Evolutionary conservation across 1,140 invertebrate species (phyloP), one percentile per base, ranked within the genome.

Genomic region (Anoplophora glabripennis): DNA sequence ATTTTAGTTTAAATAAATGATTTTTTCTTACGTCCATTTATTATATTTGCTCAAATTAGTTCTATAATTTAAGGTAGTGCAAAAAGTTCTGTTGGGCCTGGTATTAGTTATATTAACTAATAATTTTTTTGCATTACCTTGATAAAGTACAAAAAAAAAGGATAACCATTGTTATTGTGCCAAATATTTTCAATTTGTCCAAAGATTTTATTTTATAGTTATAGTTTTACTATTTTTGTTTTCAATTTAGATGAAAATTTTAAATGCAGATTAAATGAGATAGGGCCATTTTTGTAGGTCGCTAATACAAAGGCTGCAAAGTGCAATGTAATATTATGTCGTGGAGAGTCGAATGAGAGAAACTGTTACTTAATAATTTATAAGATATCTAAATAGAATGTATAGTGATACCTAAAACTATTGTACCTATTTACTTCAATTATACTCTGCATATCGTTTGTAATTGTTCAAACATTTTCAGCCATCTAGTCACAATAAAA

Each of bases 401-500:
- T 38, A 45, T 46, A 56, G 69, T 68, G 63, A 62, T 68, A 64
- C 40, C 59, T 21, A 54, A 45, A 67, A 54, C 55, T 57, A 48
- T 60, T 65, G 69, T 71, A 72, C 68, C 67, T 69, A 67, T 66
- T 68, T 51, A 51, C 52, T 67, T 65, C 53, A 55, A 72, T 66
- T 70, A 70, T 74, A 75, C 72, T 72, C 71, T 73, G 67, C 69
- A 74, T 74, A 74, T 75, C 71, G 72, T 74, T 74, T 75, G 68
- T 75, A 75, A 70, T 64, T 71, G 68, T 71, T 73, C 61, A 62
- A 64, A 69, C 54, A 73, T 74, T 73, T 74, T 73, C 73, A 73
- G 54, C 65, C 71, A 71, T 74, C 73, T 75, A 75, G 72, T 74
- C 73, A 75, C 57, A 75, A 74, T 73, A 74, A 74, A 71, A 65